Evolutionary conservation across 2,113 vertebrate species (phyloP), one percentile per base, ranked within the genome.

Genomic region (Anarrhichthys ocellatus): DNA sequence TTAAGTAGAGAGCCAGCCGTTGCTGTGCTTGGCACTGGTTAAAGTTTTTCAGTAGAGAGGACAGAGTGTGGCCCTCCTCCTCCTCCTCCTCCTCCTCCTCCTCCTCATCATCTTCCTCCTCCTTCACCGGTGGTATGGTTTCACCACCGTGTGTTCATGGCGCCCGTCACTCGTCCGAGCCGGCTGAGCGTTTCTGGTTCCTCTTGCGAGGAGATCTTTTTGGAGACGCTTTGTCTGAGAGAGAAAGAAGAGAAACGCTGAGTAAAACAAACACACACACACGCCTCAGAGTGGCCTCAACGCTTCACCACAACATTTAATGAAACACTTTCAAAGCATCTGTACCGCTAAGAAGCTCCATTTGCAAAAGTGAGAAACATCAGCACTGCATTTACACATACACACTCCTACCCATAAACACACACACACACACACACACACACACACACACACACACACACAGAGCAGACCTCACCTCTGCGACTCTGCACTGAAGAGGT

Each of bases 401-500:
- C 3, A 36, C 36, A 64, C 17, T 38, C 63, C 17, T 24, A 20
- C 38, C 46, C 50, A 58, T 7, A 50, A 58, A 83, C 61, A 76
- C 63, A 67, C 24, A 56, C 15, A 32, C 4, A 32, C 17, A 3
- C 11, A 44, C 42, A 44, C 3, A 44, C 42, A 44, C 11, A 44
- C 36, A 59, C 66, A 62, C 24, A 44, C 73, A 86, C 61, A 77
- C 52, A 73, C 32, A 64, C 74, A 64, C 29, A 74, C 65, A 66
- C 0, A 81, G 74, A 87, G 78, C 74, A 78, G 74, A 80, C 91
- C 98, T 99, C 98, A 99, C 98, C 98, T 99, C 97, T 95, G 95
- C 98, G 98, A 96, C 97, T 99, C 93, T 99, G 98, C 98, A 99
- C 98, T 99, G 97, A 96, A 96, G 96, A 93, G 94, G 93, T 44